Conservation (phyloP, 2,888 invertebrate genomes). For the Hetaerina titia region DNA sequence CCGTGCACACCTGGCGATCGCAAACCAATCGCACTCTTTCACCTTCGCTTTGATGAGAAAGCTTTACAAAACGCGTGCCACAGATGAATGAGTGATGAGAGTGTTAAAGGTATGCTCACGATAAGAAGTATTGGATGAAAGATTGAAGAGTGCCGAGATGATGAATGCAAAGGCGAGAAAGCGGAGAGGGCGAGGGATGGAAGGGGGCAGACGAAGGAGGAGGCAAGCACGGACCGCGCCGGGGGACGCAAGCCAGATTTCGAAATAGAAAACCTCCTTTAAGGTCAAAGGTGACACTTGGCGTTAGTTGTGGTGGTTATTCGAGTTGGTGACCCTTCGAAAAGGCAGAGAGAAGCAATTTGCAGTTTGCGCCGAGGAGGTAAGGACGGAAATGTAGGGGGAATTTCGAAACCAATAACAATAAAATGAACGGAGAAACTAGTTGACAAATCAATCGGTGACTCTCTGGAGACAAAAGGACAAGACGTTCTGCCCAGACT, state of each 20-base stretch:
- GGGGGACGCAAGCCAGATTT: neutral
- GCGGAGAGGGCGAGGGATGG: neutral
- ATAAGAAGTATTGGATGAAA: neutral
- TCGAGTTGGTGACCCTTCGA: neutral
- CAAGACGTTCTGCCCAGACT: slow-evolving; percentile 9
- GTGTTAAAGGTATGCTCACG: neutral
- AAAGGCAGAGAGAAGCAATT: neutral
- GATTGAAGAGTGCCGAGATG: neutral
- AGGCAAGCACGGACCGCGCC: neutral
- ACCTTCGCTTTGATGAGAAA: neutral
- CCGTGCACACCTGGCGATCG: neutral
- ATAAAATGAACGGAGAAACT: neutral
- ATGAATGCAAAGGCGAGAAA: neutral
- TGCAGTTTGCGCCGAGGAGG: neutral
- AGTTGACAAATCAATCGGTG: slow-evolving; percentile 11
- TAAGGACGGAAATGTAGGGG: neutral
- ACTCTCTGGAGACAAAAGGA: neutral
- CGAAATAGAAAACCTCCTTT: neutral
- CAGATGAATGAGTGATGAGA: neutral
- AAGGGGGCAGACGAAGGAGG: neutral
- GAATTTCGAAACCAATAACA: neutral
- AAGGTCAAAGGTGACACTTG: slow-evolving; percentile 24
- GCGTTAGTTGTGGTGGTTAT: neutral
- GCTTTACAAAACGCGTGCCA: neutral
- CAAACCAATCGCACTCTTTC: neutral